Conservation (phyloP, 2,797 vertebrate genomes). For the Hippoglossus hippoglossus region DNA sequence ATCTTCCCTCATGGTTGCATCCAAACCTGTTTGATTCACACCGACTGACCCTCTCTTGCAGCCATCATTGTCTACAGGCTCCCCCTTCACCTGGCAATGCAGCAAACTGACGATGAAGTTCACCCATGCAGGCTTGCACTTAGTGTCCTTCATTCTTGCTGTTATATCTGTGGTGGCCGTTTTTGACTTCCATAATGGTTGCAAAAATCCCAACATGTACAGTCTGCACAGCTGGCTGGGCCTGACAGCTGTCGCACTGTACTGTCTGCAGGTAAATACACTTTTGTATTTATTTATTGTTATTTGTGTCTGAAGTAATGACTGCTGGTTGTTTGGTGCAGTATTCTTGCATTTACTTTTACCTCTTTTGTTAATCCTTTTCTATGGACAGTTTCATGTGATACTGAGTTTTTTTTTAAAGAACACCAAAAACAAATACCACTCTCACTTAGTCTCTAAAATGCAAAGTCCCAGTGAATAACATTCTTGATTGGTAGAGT, state of each 20-base stretch:
- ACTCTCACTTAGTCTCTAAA: constrained; percentile 9
- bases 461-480: constrained; percentile 13
- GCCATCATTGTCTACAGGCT: constrained; percentile 96
- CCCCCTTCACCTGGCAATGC: constrained; percentile 96
- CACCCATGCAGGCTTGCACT: constrained; percentile 90
- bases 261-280: constrained; percentile 88
- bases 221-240: constrained; percentile 99
- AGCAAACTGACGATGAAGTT: constrained; percentile 94
- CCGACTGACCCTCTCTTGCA: constrained; percentile 61
- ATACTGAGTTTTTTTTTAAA: background rate
- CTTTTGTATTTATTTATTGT: background rate
- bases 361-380: background rate
- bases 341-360: background rate
- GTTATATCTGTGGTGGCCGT: constrained; percentile 89
- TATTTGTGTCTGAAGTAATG: background rate
- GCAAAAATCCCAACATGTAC: constrained; percentile 93
- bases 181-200: constrained; percentile 92
- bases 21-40: background rate
- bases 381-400: background rate
- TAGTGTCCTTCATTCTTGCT: constrained; percentile 85
- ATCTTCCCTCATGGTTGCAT: background rate
- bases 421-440: background rate
- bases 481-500: constrained; percentile 9
- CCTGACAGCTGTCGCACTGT: constrained; percentile 86
- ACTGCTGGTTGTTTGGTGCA: no score